These are phyloP conservation scores for Apistogramma diplotaenia DNA, from an alignment of 2,113 vertebrate genomes.

Conservation along the genomic window DNA sequence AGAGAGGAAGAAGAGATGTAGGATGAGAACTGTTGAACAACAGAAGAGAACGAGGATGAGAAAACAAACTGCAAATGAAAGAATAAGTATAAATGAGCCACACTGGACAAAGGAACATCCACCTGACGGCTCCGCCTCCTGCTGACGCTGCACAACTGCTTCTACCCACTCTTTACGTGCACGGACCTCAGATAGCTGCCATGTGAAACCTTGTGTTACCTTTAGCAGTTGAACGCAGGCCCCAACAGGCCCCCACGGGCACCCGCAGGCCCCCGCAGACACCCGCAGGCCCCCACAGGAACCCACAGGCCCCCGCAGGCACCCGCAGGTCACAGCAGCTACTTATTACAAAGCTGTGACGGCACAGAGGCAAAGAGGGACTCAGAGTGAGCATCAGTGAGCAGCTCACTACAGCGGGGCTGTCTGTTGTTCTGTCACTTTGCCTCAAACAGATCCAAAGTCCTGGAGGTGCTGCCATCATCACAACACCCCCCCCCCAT, in stretches of 20 bases:
- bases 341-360: accelerated
- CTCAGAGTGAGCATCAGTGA: no score
- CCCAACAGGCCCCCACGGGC: not conserved
- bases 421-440: not conserved
- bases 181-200: not conserved
- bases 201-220: not conserved
- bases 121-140: not conserved
- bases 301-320: not conserved
- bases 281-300: not conserved
- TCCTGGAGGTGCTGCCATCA: not conserved
- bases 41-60: not conserved
- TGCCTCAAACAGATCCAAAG: not conserved
- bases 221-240: not conserved
- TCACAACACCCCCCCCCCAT: not conserved
- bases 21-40: not conserved
- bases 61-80: not conserved
- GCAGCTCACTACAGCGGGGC: not conserved
- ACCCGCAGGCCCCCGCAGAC: not conserved
- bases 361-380: no score
- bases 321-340: not conserved
- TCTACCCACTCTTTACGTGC: not conserved
- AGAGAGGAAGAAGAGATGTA: not conserved
- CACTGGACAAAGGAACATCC: accelerated
- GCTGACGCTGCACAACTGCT: not conserved
- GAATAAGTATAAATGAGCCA: not conserved